phyloP scores from a whole-genome alignment of 92 coral and sea anemone species.

The Scolanthus callimorphus region DNA sequence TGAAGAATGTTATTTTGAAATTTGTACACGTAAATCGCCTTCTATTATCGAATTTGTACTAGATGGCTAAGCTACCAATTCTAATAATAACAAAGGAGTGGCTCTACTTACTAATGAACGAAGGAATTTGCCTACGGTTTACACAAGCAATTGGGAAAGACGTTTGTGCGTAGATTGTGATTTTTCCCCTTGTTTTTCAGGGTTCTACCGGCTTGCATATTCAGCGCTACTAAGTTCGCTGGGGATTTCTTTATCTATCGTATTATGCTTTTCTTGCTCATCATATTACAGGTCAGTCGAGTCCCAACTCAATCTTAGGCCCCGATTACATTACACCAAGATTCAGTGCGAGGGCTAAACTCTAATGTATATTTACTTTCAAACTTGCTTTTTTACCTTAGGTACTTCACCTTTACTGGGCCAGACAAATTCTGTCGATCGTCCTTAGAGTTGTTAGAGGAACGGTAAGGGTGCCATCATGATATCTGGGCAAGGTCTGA shows the following conservation, averaged over 20 bases:
- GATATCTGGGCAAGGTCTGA: not conserved
- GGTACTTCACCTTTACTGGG: conserved; percentile 89
- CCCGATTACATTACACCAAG: too few relatives aligned
- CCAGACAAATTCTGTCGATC: conserved; percentile 54
- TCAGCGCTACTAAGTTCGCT: conserved; percentile 1
- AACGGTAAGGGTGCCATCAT: conserved; percentile 37
- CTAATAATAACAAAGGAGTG: too few relatives aligned
- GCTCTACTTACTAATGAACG: too few relatives aligned
- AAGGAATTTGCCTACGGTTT: too few relatives aligned
- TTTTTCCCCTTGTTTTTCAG: not conserved
- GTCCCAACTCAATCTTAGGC: too few relatives aligned
- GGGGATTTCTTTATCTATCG: conserved; percentile 9
- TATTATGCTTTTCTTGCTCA: conserved; percentile 8
- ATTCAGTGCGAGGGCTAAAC: not conserved
- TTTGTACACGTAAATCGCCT: too few relatives aligned
- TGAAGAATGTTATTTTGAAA: too few relatives aligned
- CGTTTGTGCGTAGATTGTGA: too few relatives aligned
- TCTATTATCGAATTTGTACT: too few relatives aligned
- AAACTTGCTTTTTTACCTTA: not conserved
- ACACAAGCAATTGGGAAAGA: too few relatives aligned
- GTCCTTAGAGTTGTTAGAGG: conserved; percentile 45
- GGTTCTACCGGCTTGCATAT: not conserved
- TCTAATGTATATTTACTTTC: not conserved
- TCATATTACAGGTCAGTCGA: conserved; percentile 13
- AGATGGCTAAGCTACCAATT: too few relatives aligned